Conservation (phyloP, 2,888 invertebrate species). For the Halocaridina rubra region DNA sequence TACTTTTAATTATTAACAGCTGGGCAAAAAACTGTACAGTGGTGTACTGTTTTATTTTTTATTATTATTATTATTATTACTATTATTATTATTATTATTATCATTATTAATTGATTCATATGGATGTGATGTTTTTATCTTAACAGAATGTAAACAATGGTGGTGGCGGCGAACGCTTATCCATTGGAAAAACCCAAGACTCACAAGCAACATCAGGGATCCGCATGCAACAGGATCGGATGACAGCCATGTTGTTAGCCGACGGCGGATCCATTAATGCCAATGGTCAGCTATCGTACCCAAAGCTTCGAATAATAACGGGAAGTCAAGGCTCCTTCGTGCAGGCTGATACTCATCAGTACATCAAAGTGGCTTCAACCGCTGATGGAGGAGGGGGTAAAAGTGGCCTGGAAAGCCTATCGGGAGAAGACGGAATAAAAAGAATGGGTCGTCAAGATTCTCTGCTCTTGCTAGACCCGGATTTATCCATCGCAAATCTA, state of each 20-base stretch:
- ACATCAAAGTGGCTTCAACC: slow-evolving; percentile 15
- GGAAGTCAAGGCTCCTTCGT: not conserved
- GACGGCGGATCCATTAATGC: not conserved
- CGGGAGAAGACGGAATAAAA: not conserved
- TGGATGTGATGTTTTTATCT: too few species aligned
- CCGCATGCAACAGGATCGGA: slow-evolving; percentile 18
- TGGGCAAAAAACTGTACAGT: too few species aligned
- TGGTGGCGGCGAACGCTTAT: slow-evolving; percentile 8
- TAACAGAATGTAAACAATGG: not conserved
- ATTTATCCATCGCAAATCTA: slow-evolving; percentile 36
- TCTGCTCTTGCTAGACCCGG: slow-evolving; percentile 31
- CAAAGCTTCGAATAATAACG: slow-evolving; percentile 36
- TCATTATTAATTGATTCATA: too few species aligned
- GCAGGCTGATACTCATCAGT: slow-evolving; percentile 17
- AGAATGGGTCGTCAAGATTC: slow-evolving; percentile 33
- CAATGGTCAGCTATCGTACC: not conserved
- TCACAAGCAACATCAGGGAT: too few species aligned
- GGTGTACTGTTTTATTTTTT: too few species aligned
- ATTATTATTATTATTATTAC: too few species aligned
- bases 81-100: too few species aligned
- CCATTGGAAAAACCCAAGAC: too few species aligned
- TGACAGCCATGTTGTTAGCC: slow-evolving; percentile 27
- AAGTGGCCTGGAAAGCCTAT: not conserved
- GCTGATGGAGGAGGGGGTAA: not conserved
- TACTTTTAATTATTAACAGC: too few species aligned